These are phyloP conservation scores for Amia ocellicauda DNA, from an alignment of 2,113 vertebrate species.

Conservation along the genomic window DNA sequence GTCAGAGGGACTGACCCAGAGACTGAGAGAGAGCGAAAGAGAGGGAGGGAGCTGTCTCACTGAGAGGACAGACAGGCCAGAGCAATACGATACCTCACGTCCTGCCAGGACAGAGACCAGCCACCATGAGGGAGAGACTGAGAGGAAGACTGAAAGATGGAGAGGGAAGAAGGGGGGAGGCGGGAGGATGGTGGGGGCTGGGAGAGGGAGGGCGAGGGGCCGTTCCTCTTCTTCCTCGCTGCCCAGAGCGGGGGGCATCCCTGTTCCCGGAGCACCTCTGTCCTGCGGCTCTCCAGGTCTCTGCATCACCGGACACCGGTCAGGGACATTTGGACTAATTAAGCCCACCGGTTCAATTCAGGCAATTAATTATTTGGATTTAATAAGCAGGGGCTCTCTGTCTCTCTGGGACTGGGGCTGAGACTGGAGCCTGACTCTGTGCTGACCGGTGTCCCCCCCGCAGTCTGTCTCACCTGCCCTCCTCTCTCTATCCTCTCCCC, in stretches of 20 bases:
- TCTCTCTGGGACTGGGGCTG: too few relatives aligned
- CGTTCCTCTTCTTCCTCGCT: too few relatives aligned
- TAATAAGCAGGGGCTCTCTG: background rate
- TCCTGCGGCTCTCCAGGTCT: too few relatives aligned
- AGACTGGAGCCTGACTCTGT: too few relatives aligned
- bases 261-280: too few relatives aligned
- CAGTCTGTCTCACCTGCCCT: background rate
- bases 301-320: too few relatives aligned
- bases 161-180: slow-evolving; percentile 5
- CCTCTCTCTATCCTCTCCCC: background rate
- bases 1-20: background rate
- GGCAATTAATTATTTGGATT: too few relatives aligned
- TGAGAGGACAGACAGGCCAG: background rate
- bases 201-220: too few relatives aligned
- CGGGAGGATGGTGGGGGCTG: too few relatives aligned
- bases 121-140: slow-evolving; percentile 2
- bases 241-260: too few relatives aligned
- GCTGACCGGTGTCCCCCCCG: slow-evolving; percentile 24
- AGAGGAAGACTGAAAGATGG: background rate
- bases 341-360: too few relatives aligned
- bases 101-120: slow-evolving; percentile 25
- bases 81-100: slow-evolving; percentile 40
- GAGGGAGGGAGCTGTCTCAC: slow-evolving; percentile 13
- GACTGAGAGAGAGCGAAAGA: background rate
- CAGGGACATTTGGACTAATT: too few relatives aligned